Percentiles rank a stretch among this genome's conserved stretches.
Evolutionary conservation across 2,888 invertebrate genomes (phyloP).

Genomic region (Drosophila affinis): DNA sequence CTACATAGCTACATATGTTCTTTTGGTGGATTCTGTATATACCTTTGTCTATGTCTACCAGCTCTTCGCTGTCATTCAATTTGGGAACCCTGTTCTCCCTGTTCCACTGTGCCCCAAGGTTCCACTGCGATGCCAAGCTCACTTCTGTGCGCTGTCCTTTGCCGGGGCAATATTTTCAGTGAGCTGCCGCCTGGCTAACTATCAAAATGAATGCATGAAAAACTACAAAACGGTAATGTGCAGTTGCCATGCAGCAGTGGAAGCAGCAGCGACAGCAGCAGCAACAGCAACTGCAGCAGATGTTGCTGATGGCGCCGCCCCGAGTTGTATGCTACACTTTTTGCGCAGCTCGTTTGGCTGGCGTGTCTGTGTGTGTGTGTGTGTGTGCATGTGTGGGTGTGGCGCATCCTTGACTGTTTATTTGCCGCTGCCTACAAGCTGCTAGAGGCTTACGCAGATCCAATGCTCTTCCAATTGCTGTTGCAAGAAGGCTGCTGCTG

Average conservation of each 20-base stretch:
- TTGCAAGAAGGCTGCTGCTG: conserved; percentile 32
- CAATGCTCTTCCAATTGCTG: conserved; percentile 51
- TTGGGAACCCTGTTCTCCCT: neutral
- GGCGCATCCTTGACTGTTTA: conserved; percentile 60
- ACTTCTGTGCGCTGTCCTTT: conserved; percentile 18
- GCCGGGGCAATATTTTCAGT: conserved; percentile 55
- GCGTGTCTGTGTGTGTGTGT: conserved; percentile 1
- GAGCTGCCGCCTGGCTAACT: conserved; percentile 54
- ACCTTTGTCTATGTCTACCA: too few species aligned
- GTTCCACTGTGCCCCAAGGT: neutral
- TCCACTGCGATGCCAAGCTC: neutral
- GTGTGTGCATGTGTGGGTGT: conserved; percentile 11
- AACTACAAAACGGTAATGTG: conserved; percentile 74
- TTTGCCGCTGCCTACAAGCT: conserved; percentile 54
- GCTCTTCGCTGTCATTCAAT: neutral
- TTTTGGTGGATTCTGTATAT: too few species aligned
- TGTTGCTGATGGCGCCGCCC: conserved; percentile 36
- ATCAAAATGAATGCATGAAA: conserved; percentile 76
- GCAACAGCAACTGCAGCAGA: conserved; percentile 33
- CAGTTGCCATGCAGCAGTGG: conserved; percentile 57
- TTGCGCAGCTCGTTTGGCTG: conserved; percentile 32
- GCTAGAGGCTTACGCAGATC: conserved; percentile 62
- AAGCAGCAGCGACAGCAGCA: conserved; percentile 23
- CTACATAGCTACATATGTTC: too few species aligned
- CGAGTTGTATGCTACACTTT: conserved; percentile 52